Evolutionary conservation across 2,888 invertebrate species (phyloP), one percentile per base, ranked within the genome.

Genomic region (Bugula neritina): DNA sequence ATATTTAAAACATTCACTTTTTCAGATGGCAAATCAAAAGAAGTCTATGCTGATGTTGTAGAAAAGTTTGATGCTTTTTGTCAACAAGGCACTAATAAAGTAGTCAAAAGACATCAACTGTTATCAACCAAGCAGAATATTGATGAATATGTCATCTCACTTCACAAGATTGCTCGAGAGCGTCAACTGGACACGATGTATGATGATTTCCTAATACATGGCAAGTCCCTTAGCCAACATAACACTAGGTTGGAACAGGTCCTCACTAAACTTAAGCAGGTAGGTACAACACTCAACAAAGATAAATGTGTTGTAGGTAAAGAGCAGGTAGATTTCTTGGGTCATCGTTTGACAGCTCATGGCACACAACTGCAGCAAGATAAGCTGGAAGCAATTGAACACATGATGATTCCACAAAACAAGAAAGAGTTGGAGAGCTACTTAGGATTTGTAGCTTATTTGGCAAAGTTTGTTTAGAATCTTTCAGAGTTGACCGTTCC

Each of bases 131-230:
- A n/a, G n/a, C n/a, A n/a, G n/a, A n/a, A n/a, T n/a, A n/a, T n/a
- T n/a, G n/a, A n/a, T n/a, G n/a, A n/a, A n/a, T n/a, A n/a, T n/a
- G n/a, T n/a, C n/a, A n/a, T n/a, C n/a, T n/a, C n/a, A n/a, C n/a
- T n/a, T n/a, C n/a, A n/a, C n/a, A n/a, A n/a, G n/a, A n/a, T n/a
- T n/a, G n/a, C n/a, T n/a, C n/a, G n/a, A n/a, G n/a, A n/a, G n/a
- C n/a, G n/a, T n/a, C n/a, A n/a, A n/a, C n/a, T n/a, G n/a, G n/a
- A n/a, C n/a, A n/a, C n/a, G n/a, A n/a, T n/a, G n/a, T n/a, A n/a
- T 69, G 76, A 75, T 69, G 74, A 76, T 55, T 54, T 76, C 63
- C 73, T 76, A 17, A 73, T 76, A n/a, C 73, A 74, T 31, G 77
- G 71, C 23, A 54, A 55, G 54, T 54, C 72, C 54, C 74, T 73